Percentiles rank a stretch among this genome's conserved stretches.
These are phyloP conservation scores for Tadarida brasiliensis DNA, from an alignment of 2,797 vertebrate species.

Conservation along the genomic window DNA sequence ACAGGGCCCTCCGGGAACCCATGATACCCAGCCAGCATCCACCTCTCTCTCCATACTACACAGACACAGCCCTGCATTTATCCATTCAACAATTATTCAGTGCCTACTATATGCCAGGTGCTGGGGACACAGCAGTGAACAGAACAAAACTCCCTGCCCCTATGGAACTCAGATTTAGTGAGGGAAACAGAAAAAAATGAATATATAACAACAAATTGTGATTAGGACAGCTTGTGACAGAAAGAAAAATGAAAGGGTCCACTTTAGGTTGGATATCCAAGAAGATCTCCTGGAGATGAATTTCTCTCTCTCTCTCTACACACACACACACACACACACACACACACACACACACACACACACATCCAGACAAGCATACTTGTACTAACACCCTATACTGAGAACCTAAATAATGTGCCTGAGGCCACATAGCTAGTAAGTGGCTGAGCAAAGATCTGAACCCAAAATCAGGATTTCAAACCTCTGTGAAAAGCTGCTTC, in stretches of 20 bases:
- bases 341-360: not conserved
- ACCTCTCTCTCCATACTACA: not conserved
- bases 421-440: not conserved
- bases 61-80: not conserved
- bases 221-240: not conserved
- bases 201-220: not conserved
- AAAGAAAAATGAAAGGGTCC: not conserved
- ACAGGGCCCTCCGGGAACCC: not conserved
- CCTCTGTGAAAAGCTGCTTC: not conserved
- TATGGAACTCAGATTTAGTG: not conserved
- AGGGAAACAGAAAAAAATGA: not conserved
- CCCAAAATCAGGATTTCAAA: not conserved
- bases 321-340: not conserved
- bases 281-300: not conserved
- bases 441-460: not conserved
- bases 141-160: not conserved
- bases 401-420: not conserved
- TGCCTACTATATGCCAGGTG: not conserved
- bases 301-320: not conserved
- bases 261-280: not conserved
- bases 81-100: not conserved
- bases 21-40: not conserved
- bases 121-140: not conserved
- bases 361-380: not conserved
- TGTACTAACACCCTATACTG: not conserved